A percentile compares a stretch with the other conserved stretches of the same genome.
phyloP scores from a whole-genome alignment of 1,140 invertebrate genomes.

The Cotesia vestalis region DNA sequence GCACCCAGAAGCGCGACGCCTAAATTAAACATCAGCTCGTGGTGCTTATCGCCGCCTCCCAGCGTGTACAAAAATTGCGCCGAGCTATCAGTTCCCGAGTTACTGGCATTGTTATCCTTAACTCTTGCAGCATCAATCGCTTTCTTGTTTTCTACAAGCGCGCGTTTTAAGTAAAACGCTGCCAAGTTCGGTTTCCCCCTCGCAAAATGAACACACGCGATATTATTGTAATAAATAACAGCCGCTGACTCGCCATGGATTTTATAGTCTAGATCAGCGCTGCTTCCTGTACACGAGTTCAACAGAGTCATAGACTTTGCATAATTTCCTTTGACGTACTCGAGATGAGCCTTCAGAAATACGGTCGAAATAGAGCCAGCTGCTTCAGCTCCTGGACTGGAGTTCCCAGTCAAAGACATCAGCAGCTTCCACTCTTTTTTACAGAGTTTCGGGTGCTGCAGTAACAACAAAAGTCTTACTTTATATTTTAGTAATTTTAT shows the following conservation, averaged over 20 bases:
- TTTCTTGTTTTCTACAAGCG: slow-evolving; percentile 81
- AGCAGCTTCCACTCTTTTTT: slow-evolving; percentile 63
- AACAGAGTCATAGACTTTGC: slow-evolving; percentile 75
- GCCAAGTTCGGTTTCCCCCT: slow-evolving; percentile 88
- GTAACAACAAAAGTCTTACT: slow-evolving; percentile 68
- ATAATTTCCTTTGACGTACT: slow-evolving; percentile 76
- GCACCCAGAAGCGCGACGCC: slow-evolving; percentile 86
- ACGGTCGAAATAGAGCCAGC: slow-evolving; percentile 66
- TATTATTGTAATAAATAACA: slow-evolving; percentile 88
- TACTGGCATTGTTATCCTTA: slow-evolving; percentile 52
- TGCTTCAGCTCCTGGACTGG: background rate
- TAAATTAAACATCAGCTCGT: slow-evolving; percentile 90
- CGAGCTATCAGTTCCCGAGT: background rate
- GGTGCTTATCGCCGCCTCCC: slow-evolving; percentile 71
- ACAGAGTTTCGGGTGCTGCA: slow-evolving; percentile 66
- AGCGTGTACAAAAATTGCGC: slow-evolving; percentile 69
- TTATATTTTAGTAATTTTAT: slow-evolving; percentile 70
- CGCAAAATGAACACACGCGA: slow-evolving; percentile 87
- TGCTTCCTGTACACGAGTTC: slow-evolving; percentile 65
- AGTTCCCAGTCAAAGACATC: slow-evolving; percentile 52
- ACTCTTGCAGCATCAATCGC: slow-evolving; percentile 64
- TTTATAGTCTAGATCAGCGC: slow-evolving; percentile 60
- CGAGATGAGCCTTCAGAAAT: slow-evolving; percentile 75
- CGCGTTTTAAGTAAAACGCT: slow-evolving; percentile 84
- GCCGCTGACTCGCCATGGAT: slow-evolving; percentile 69